Conservation (phyloP, 2,113 vertebrate genomes). For the Myanophis thanlyinensis region DNA sequence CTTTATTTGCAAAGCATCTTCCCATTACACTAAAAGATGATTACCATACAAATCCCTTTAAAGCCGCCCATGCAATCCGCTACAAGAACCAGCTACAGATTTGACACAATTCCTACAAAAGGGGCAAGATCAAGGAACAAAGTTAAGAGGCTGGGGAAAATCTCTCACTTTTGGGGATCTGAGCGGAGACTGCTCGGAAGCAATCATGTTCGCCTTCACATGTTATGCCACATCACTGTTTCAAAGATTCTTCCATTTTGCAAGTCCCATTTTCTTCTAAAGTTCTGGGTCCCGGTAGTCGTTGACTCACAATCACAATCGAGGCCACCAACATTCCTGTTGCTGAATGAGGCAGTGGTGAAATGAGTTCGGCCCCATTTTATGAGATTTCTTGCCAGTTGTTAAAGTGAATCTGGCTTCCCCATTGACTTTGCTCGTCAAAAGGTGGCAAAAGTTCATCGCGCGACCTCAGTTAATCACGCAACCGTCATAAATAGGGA, state of each 20-base stretch:
- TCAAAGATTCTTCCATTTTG: background rate
- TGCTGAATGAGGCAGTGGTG: background rate
- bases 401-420: background rate
- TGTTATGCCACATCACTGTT: background rate
- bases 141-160: background rate
- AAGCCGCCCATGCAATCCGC: conserved; percentile 2
- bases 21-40: background rate
- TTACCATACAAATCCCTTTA: background rate
- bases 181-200: background rate
- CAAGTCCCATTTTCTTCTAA: background rate
- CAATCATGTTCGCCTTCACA: background rate
- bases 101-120: background rate
- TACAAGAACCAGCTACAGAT: background rate
- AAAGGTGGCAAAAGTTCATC: too few species aligned
- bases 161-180: background rate
- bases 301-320: background rate
- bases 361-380: background rate
- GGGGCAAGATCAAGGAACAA: background rate
- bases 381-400: background rate
- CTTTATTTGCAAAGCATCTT: conserved; percentile 16
- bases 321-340: background rate
- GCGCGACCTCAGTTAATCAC: too few species aligned
- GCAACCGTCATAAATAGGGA: background rate
- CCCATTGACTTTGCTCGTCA: background rate
- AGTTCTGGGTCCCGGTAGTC: background rate